Percentiles rank a stretch among this genome's conserved stretches.
These are phyloP conservation scores for Amiota mariae DNA, from an alignment of 2,888 invertebrate genomes.

Conservation along the genomic window DNA sequence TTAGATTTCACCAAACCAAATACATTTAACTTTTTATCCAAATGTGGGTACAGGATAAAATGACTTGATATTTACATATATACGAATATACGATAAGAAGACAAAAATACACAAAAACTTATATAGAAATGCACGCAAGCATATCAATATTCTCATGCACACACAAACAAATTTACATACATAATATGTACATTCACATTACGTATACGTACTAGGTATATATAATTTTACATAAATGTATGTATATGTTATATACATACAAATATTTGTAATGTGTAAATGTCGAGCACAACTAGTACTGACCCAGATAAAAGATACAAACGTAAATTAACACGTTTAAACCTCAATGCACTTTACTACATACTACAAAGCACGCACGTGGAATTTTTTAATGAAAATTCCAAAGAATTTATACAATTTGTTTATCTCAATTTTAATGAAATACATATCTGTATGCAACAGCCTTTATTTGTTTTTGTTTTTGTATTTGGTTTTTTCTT, in stretches of 20 bases:
- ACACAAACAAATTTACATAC: neutral
- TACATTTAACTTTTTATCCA: too few relatives aligned
- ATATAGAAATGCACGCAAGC: constrained; percentile 36
- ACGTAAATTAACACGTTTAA: constrained; percentile 14
- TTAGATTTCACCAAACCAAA: too few relatives aligned
- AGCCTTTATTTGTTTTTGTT: neutral
- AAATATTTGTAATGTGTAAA: neutral
- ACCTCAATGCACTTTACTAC: constrained; percentile 1
- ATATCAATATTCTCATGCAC: neutral
- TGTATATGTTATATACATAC: too few relatives aligned
- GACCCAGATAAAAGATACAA: constrained; percentile 1
- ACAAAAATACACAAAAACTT: neutral
- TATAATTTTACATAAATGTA: neutral
- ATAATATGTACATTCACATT: too few relatives aligned
- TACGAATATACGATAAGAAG: neutral
- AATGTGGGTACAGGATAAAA: neutral
- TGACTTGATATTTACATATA: neutral
- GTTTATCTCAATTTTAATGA: constrained; percentile 3
- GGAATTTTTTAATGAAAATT: constrained; percentile 5
- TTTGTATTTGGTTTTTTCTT: neutral
- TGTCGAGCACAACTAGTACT: constrained; percentile 25
- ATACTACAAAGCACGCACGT: constrained; percentile 2
- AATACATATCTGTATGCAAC: neutral
- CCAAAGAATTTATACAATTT: neutral
- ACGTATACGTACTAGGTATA: too few relatives aligned